Percentiles rank a stretch among this genome's conserved stretches.
These are phyloP conservation scores for Odontothrips loti DNA, from an alignment of 2,888 invertebrate genomes.

Conservation along the genomic window DNA sequence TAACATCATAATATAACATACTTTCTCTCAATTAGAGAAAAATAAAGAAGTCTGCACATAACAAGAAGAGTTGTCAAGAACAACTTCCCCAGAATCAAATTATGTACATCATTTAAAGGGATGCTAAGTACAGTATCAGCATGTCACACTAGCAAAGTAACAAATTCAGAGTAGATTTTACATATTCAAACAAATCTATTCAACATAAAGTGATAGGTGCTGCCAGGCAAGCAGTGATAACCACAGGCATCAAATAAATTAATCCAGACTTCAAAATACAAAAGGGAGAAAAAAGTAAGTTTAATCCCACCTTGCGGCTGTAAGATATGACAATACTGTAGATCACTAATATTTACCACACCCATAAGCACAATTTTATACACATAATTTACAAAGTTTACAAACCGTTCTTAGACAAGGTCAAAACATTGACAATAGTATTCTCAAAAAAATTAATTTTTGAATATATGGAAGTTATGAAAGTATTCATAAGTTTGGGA, in stretches of 20 bases:
- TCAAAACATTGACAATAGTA: too few species aligned
- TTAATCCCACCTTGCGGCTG: background rate
- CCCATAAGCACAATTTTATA: background rate
- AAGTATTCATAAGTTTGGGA: too few species aligned
- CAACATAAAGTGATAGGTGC: background rate
- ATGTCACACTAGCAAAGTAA: conserved; percentile 1
- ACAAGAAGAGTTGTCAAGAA: background rate
- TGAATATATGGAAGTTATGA: too few species aligned
- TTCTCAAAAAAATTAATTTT: too few species aligned
- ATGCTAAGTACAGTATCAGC: background rate
- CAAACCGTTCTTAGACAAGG: background rate
- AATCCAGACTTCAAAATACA: background rate
- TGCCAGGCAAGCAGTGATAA: background rate
- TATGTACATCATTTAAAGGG: background rate
- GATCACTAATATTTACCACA: conserved; percentile 4
- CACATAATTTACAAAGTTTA: background rate
- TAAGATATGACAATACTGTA: conserved; percentile 14
- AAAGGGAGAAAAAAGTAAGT: background rate
- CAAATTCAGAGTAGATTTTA: background rate
- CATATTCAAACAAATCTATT: background rate
- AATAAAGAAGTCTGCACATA: conserved; percentile 4
- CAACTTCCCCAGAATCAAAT: background rate
- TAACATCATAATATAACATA: background rate
- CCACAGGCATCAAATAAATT: background rate
- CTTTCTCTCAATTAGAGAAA: background rate